A percentile compares a stretch with the other conserved stretches of the same genome.
These are phyloP conservation scores for Leptobrachium leishanense DNA, from an alignment of 2,113 vertebrate species.

Conservation along the genomic window DNA sequence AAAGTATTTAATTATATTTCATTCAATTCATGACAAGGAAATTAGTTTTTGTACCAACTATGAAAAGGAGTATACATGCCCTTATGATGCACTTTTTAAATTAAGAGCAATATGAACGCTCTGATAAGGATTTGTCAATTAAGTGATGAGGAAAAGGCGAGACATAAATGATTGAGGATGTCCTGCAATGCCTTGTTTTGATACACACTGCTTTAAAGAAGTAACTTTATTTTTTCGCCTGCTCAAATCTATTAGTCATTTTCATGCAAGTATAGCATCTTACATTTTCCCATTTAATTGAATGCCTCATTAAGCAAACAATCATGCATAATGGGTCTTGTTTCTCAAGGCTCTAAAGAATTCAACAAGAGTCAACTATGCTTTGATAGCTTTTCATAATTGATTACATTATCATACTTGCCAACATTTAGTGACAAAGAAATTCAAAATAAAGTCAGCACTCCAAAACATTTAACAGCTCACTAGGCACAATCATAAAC, in stretches of 20 bases:
- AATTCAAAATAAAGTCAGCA: constrained; percentile 47
- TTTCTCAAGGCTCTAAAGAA: constrained; percentile 46
- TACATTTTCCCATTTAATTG: constrained; percentile 46
- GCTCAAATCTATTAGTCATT: constrained; percentile 43
- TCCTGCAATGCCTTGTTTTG: neutral
- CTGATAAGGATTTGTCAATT: too few relatives aligned
- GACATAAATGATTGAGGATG: too few relatives aligned
- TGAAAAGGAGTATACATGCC: too few relatives aligned
- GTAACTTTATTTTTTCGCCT: constrained; percentile 23
- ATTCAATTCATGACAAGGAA: too few relatives aligned
- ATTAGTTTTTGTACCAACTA: too few relatives aligned
- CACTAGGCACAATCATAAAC: constrained; percentile 23
- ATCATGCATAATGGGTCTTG: constrained; percentile 48
- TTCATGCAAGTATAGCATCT: constrained; percentile 31
- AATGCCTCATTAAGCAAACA: constrained; percentile 50
- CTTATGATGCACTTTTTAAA: too few relatives aligned
- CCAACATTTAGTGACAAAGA: constrained; percentile 45
- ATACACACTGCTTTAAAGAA: constrained; percentile 4
- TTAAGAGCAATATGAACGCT: too few relatives aligned
- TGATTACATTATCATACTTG: constrained; percentile 48
- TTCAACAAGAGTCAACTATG: constrained; percentile 49
- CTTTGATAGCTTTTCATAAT: constrained; percentile 49
- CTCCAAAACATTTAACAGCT: constrained; percentile 38
- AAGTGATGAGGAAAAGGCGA: too few relatives aligned
- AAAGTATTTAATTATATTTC: too few relatives aligned